Evolutionary conservation across 2,888 invertebrate genomes (phyloP).

Genomic region (Anticlea derivata): DNA sequence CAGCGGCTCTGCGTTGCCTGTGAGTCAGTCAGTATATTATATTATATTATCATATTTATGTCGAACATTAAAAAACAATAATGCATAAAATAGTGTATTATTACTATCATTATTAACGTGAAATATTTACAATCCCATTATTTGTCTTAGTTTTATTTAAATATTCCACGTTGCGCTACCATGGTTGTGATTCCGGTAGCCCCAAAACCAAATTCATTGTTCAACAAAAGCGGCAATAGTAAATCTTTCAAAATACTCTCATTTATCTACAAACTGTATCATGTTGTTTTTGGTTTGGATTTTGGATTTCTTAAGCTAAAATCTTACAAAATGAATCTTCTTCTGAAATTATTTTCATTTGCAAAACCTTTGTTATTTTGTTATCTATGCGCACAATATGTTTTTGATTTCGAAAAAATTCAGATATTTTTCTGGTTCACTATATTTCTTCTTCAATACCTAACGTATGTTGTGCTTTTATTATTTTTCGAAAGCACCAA

Average conservation of each 20-base stretch:
- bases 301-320: slow-evolving; percentile 10
- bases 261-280: neutral
- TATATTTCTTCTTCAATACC: neutral
- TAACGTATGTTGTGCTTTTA: neutral
- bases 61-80: too few relatives aligned
- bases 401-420: neutral
- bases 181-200: neutral
- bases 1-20: too few relatives aligned
- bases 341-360: neutral
- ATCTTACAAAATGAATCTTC: neutral
- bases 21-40: too few relatives aligned
- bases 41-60: too few relatives aligned
- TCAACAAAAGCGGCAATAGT: neutral
- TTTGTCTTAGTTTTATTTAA: too few relatives aligned
- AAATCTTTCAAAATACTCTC: neutral
- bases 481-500: neutral
- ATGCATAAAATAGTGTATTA: too few relatives aligned
- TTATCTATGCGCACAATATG: neutral
- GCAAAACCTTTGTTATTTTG: neutral
- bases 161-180: too few relatives aligned
- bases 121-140: too few relatives aligned
- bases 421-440: neutral
- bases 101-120: too few relatives aligned
- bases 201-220: neutral
- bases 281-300: slow-evolving; percentile 2